phyloP scores from a whole-genome alignment of 2,797 vertebrate species.

The Phoeniculus purpureus region DNA sequence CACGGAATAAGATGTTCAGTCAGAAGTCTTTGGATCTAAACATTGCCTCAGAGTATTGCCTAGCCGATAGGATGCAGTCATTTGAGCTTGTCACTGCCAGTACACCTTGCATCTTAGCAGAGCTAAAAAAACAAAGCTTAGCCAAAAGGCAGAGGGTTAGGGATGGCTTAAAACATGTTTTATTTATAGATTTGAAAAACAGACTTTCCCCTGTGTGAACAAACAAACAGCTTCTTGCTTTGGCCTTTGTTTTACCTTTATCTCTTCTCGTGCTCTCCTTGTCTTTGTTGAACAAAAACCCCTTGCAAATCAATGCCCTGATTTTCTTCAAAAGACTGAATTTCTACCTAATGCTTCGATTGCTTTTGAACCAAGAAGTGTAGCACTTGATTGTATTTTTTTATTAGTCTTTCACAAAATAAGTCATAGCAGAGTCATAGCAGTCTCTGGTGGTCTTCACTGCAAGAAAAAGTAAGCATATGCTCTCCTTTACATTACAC shows the following conservation, averaged over 20 bases:
- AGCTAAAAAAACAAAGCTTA: neutral
- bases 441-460: neutral
- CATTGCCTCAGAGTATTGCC: neutral
- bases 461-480: neutral
- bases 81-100: neutral
- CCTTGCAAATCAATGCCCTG: conserved; percentile 12
- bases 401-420: neutral
- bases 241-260: neutral
- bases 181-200: neutral
- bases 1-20: neutral
- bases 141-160: neutral
- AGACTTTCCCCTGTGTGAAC: neutral
- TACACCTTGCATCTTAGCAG: neutral
- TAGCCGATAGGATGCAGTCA: neutral
- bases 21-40: neutral
- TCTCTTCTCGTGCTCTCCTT: neutral
- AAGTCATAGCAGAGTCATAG: neutral
- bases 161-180: neutral
- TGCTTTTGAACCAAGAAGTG: neutral
- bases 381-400: neutral
- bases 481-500: neutral
- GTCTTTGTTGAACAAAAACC: neutral
- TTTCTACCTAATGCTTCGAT: neutral
- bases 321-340: neutral
- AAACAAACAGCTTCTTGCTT: neutral